A percentile compares a stretch with the other conserved stretches of the same genome.
phyloP scores from a whole-genome alignment of 1,140 invertebrate genomes.

The Drosophila sproati region DNA sequence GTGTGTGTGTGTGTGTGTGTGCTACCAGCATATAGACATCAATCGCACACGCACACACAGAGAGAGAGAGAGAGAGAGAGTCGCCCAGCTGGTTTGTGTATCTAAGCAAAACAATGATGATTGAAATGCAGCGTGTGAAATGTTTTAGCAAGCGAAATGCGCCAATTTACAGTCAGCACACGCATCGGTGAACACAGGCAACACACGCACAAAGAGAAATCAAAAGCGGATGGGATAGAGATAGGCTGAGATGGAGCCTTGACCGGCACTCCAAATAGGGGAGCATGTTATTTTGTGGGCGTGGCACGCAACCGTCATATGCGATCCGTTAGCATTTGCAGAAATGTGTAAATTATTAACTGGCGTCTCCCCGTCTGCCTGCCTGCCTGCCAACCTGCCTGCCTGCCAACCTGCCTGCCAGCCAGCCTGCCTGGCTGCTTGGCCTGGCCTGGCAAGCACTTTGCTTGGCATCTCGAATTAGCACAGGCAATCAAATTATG shows the following conservation, averaged over 20 bases:
- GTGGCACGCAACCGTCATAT: conserved; percentile 24
- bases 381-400: not conserved
- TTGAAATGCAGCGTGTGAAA: conserved; percentile 56
- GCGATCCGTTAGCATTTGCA: conserved; percentile 34
- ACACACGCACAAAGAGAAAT: conserved; percentile 16
- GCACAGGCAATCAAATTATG: conserved; percentile 54
- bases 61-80: too few species aligned
- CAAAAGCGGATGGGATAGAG: not conserved
- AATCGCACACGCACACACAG: conserved; percentile 20
- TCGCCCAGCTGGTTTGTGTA: conserved; percentile 12
- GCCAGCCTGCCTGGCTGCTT: too few species aligned
- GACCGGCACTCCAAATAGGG: conserved; percentile 21
- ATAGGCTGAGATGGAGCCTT: conserved; percentile 9
- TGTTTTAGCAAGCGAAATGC: conserved; percentile 50
- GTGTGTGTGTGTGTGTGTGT: not conserved
- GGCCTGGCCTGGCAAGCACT: too few species aligned
- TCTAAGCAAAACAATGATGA: conserved; percentile 53
- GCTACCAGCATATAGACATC: conserved; percentile 23
- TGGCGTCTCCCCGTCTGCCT: conserved; percentile 1
- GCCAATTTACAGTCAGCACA: conserved; percentile 53
- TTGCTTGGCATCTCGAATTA: conserved; percentile 32
- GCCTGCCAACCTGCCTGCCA: too few species aligned
- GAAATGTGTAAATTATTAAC: conserved; percentile 55
- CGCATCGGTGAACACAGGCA: conserved; percentile 31
- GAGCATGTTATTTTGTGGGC: conserved; percentile 30